Base-by-base conservation (phyloP, 2,888 invertebrate genomes). In the Heteromyza rotundicornis region DNA sequence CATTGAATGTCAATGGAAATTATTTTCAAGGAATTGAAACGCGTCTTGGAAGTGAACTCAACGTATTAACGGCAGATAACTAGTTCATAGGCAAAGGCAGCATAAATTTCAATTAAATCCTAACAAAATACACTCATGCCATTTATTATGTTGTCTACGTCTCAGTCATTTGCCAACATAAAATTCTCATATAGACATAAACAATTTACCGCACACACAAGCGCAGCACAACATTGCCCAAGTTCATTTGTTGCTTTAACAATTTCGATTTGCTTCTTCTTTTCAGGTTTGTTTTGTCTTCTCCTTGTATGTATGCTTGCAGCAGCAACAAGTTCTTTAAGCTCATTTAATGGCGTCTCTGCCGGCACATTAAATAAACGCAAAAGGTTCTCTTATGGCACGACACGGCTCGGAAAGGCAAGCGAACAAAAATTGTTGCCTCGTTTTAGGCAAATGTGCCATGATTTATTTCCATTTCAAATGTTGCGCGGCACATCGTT, bases 221-320 rank as follows among this genome's bases (percentile, higher is more conserved):
- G 19, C 17, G 14, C 47, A 47, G 5, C 8, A 8, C 40, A 40
- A 5, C 47, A 20, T 19, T 19, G 20, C 2, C 17, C 17, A 17
- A 17, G 47, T 47, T 47, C 47, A 47, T 47, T 47, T 47, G 40
- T 47, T 47, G 20, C 47, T 17, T 47, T 20, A 47, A 20, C 47
- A 47, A 47, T 47, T 47, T 47, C 20, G 8, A 19, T 47, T 47
- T 47, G 3, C 47, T 40, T 40, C 40, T 40, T 40, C 27, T 40
- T n/a, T 40, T 10, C 40, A 40, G 14, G 5, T 40, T 40, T n/a
- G 12, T n/a, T 10, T n/a, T n/a, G 40, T n/a, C 14, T 40, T 14
- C 14, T 3, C 40, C 14, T 7, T 40, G 40, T 12, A 8, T 12
- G 32, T 32, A 12, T 8, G 32, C 32, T 40, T n/a, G 12, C 40